phyloP scores from a whole-genome alignment of 2,797 vertebrate genomes.

The Neopelma chrysocephalum region DNA sequence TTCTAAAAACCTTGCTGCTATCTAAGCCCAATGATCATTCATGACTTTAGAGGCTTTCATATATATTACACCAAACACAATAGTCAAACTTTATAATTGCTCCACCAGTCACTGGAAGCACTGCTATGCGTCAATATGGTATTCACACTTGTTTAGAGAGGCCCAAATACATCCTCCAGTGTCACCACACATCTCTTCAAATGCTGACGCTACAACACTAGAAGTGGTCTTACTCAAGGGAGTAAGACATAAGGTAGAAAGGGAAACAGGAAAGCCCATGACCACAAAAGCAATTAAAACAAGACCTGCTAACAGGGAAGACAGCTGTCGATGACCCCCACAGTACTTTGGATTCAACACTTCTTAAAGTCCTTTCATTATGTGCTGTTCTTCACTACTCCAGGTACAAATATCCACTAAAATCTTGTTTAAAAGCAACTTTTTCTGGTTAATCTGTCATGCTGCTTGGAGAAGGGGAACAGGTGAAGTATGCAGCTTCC shows the following conservation, averaged over 20 bases:
- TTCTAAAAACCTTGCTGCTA: neutral
- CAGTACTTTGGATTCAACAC: neutral
- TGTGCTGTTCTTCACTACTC: neutral
- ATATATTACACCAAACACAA: neutral
- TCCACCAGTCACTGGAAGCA: neutral
- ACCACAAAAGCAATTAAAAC: neutral
- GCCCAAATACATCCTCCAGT: no score
- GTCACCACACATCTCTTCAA: neutral
- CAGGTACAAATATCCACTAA: neutral
- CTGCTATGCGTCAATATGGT: neutral
- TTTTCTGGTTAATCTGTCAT: neutral
- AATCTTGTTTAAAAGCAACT: neutral
- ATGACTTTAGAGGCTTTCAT: neutral
- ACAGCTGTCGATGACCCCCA: neutral
- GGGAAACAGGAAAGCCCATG: neutral
- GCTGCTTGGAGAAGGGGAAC: neutral
- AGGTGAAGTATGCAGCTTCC: neutral
- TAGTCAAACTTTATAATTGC: neutral
- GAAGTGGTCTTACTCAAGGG: neutral
- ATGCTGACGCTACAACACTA: neutral
- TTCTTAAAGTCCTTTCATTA: neutral
- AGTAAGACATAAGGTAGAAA: neutral
- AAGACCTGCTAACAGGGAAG: neutral
- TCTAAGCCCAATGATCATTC: neutral
- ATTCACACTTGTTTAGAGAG: neutral